phyloP scores from a whole-genome alignment of 2,797 vertebrate species.

The Oryzias sinensis region DNA sequence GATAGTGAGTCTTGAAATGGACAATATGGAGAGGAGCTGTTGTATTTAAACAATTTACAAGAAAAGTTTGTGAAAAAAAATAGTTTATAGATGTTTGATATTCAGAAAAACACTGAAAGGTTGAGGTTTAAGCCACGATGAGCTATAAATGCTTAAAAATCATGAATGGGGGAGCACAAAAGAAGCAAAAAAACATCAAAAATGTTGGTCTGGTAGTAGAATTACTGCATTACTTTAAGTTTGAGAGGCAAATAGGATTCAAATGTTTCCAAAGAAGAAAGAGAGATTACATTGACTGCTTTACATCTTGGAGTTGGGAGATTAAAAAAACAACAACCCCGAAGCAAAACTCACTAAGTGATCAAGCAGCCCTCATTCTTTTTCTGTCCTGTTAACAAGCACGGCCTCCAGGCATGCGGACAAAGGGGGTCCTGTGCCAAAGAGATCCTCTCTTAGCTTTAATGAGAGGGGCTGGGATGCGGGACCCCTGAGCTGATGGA shows the following conservation, averaged over 20 bases:
- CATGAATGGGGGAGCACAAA: too few species aligned
- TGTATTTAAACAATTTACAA: too few species aligned
- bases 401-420: conserved; percentile 67
- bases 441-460: conserved; percentile 75
- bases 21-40: too few species aligned
- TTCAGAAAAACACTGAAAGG: too few species aligned
- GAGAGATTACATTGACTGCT: conserved; percentile 36
- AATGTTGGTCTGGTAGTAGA: too few species aligned
- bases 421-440: conserved; percentile 76
- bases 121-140: too few species aligned
- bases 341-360: conserved; percentile 55
- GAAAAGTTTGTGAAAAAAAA: too few species aligned
- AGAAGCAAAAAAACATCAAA: too few species aligned
- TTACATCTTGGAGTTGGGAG: conserved; percentile 38
- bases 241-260: not conserved
- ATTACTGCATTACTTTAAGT: not conserved
- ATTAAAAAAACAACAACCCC: conserved; percentile 31
- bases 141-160: too few species aligned
- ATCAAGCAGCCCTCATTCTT: conserved; percentile 59
- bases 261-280: conserved; percentile 35
- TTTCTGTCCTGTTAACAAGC: conserved; percentile 62
- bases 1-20: too few species aligned
- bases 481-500: conserved; percentile 65
- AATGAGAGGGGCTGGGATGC: conserved; percentile 76
- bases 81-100: too few species aligned